Base-by-base conservation (phyloP, 2,113 vertebrate species). In the Leuciscus idus region DNA sequence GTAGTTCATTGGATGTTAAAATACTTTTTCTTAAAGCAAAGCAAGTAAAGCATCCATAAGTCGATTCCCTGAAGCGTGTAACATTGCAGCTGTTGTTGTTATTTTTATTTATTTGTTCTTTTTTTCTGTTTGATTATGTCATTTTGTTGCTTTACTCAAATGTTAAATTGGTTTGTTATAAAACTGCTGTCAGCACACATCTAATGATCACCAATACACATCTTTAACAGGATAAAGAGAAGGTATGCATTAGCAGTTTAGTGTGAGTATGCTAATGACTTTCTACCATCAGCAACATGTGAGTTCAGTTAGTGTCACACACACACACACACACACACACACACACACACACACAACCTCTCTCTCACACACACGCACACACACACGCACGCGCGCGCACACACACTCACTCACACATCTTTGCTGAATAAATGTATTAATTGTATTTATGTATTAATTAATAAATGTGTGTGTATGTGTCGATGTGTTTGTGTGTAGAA, bases 221-320 rank as follows among this genome's bases (percentile, higher is more conserved):
- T 43, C 43, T 75, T 68, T 76, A 17, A 48, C 52, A 85, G 55
- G 8, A 43, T 13, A 26, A 0, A 28, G 39, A 68, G 76, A 21
- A 39, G n/a, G 19, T 48, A 46, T 84, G 23, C 26, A n/a, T 88
- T 85, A 82, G 78, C 19, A 28, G 21, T 4, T 9, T 4, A 30
- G 50, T 83, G 87, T 88, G 17, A 48, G 15, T 36, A 78, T n/a
- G 30, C 52, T 59, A 59, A 79, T 59, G 10, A n/a, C 30, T 21
- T 33, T 57, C 17, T 11, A 21, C 13, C 46, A 50, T 3, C 3
- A 28, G 28, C 4, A 57, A 77, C 13, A 77, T 21, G 15, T 10
- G 26, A 55, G 26, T 74, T 48, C 6, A 50, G 70, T 26, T n/a
- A 19, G 26, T 77, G 19, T 64, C n/a, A 15, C 48, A 50, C 48